These are phyloP conservation scores for Halocynthia aurantium DNA, from an alignment of 23 tunicate genomes.

Conservation along the genomic window DNA sequence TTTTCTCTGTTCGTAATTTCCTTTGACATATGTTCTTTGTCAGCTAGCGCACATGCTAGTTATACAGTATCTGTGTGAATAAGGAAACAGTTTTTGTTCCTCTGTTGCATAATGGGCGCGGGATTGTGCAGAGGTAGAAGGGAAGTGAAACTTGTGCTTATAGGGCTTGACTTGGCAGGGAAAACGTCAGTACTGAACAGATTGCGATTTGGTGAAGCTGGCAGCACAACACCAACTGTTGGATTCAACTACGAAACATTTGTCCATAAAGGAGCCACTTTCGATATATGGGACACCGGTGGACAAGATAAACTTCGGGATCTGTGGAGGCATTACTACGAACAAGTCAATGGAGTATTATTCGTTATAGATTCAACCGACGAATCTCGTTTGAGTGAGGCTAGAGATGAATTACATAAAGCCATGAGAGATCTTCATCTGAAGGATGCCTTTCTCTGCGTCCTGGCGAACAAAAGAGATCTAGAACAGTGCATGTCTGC, in stretches of 20 bases:
- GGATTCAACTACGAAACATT: conserved; percentile 81
- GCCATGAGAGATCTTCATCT: conserved; percentile 76
- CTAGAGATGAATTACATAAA: conserved; percentile 69
- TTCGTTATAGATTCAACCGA: conserved; percentile 82
- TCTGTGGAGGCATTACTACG: conserved; percentile 81
- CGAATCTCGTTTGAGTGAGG: conserved; percentile 40
- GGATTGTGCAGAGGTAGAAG: conserved; percentile 35
- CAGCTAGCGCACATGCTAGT: background rate
- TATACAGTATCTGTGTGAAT: background rate
- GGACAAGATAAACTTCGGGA: conserved; percentile 87
- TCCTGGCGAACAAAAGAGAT: conserved; percentile 75
- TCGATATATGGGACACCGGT: conserved; percentile 88
- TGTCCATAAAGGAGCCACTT: conserved; percentile 31
- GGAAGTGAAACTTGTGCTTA: conserved; percentile 55
- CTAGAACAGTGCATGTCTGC: conserved; percentile 44
- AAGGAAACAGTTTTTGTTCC: background rate
- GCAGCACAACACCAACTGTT: conserved; percentile 79
- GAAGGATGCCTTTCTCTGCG: conserved; percentile 54
- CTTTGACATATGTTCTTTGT: too few species aligned
- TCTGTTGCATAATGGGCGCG: conserved; percentile 1
- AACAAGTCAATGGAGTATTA: conserved; percentile 69
- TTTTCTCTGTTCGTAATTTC: too few species aligned
- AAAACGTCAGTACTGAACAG: conserved; percentile 73
- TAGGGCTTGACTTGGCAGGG: conserved; percentile 81
- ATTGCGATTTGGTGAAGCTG: conserved; percentile 57